These are phyloP conservation scores for Rutpela maculata DNA, from an alignment of 2,888 invertebrate species.

Conservation along the genomic window DNA sequence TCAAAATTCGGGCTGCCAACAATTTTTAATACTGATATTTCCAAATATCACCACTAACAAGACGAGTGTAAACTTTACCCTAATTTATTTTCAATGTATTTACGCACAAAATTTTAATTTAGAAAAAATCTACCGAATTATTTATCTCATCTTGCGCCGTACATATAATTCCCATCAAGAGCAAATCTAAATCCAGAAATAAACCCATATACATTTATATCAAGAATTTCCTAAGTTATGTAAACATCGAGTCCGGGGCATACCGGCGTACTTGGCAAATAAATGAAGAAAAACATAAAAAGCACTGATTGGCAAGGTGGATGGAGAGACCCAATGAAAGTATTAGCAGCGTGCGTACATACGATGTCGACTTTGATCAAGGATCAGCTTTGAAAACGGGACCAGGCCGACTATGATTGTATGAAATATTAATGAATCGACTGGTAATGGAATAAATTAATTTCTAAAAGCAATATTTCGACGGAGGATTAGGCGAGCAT, in stretches of 20 bases:
- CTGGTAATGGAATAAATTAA: constrained; percentile 77
- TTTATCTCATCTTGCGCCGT: neutral
- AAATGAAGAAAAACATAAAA: constrained; percentile 61
- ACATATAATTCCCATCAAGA: constrained; percentile 17
- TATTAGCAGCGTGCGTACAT: constrained; percentile 61
- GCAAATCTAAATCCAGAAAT: constrained; percentile 10
- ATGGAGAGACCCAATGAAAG: constrained; percentile 62
- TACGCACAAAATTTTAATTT: neutral
- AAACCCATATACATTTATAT: constrained; percentile 31
- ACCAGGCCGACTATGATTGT: constrained; percentile 71
- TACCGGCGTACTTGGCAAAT: constrained; percentile 48
- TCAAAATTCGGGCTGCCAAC: no score
- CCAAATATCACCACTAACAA: neutral
- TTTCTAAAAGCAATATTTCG: constrained; percentile 76
- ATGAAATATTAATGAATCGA: constrained; percentile 76
- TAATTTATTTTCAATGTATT: neutral
- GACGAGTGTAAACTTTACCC: neutral
- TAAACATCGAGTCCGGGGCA: constrained; percentile 37
- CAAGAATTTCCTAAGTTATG: constrained; percentile 36
- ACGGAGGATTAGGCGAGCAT: constrained; percentile 70
- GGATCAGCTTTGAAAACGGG: constrained; percentile 70
- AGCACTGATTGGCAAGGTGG: constrained; percentile 62
- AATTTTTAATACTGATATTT: neutral
- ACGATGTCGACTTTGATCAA: constrained; percentile 72
- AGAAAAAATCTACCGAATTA: neutral